Conservation (phyloP, 2,113 vertebrate genomes). For the Zapus hudsonius region DNA sequence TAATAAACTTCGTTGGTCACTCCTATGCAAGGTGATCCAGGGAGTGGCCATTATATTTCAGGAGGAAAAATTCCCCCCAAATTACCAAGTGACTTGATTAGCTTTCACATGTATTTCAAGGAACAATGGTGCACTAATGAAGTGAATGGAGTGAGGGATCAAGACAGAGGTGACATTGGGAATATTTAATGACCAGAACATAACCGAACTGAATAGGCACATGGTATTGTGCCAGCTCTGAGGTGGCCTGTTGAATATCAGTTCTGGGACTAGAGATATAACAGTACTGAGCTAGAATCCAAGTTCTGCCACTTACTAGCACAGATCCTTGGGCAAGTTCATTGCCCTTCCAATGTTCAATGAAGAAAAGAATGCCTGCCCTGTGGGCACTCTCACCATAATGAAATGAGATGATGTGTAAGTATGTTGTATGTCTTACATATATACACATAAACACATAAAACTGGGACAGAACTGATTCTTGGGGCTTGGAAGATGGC, state of each 20-base stretch:
- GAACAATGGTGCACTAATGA: background rate
- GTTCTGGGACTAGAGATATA: background rate
- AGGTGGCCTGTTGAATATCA: background rate
- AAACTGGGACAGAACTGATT: background rate
- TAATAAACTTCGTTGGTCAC: background rate
- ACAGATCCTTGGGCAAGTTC: background rate
- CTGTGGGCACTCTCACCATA: background rate
- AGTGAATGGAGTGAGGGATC: background rate
- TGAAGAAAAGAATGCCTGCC: background rate
- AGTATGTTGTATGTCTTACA: background rate
- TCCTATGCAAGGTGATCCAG: background rate
- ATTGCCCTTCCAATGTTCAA: background rate
- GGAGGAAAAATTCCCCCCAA: background rate
- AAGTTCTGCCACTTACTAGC: background rate
- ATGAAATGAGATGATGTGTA: background rate
- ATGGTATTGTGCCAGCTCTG: background rate
- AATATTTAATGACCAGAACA: background rate
- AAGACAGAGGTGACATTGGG: background rate
- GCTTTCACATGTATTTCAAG: conserved; percentile 3
- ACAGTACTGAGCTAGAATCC: background rate
- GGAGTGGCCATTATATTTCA: background rate
- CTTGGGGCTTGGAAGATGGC: no score
- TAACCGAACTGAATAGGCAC: background rate
- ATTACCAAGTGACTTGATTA: background rate
- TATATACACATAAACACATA: no score